Evolutionary conservation across 2,113 vertebrate species (phyloP).

Genomic region (Vireo altiloquus): DNA sequence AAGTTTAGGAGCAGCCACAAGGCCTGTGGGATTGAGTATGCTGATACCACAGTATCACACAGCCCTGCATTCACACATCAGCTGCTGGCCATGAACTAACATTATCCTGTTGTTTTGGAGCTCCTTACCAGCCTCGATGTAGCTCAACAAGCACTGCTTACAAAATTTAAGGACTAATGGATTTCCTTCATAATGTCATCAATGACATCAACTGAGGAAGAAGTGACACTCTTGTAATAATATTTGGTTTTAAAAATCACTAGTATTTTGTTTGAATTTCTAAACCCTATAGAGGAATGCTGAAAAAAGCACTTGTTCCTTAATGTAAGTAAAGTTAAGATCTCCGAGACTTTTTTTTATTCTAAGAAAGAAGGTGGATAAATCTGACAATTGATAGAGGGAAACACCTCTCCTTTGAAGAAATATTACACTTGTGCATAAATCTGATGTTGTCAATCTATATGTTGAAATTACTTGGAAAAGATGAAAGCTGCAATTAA

Average conservation of each 20-base stretch:
- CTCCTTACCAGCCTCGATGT: neutral
- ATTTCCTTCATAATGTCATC: neutral
- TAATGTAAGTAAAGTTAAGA: neutral
- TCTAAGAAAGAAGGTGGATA: neutral
- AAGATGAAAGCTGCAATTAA: neutral
- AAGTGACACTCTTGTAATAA: neutral
- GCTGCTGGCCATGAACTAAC: neutral
- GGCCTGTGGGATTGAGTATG: neutral
- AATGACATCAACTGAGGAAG: neutral
- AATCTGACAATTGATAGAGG: neutral
- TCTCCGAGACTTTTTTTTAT: neutral
- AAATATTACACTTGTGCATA: neutral
- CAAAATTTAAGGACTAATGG: neutral
- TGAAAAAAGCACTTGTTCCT: neutral
- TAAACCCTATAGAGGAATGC: neutral
- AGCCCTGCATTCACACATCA: neutral
- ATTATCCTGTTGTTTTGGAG: neutral
- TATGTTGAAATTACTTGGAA: neutral
- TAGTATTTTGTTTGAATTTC: neutral
- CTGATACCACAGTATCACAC: neutral
- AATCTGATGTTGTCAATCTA: neutral
- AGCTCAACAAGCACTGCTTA: neutral
- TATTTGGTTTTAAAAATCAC: neutral
- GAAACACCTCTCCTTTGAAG: neutral
- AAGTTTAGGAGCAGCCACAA: neutral